Base-by-base conservation (phyloP, 1,140 invertebrate species). In the Protaetia brevitarsis region DNA sequence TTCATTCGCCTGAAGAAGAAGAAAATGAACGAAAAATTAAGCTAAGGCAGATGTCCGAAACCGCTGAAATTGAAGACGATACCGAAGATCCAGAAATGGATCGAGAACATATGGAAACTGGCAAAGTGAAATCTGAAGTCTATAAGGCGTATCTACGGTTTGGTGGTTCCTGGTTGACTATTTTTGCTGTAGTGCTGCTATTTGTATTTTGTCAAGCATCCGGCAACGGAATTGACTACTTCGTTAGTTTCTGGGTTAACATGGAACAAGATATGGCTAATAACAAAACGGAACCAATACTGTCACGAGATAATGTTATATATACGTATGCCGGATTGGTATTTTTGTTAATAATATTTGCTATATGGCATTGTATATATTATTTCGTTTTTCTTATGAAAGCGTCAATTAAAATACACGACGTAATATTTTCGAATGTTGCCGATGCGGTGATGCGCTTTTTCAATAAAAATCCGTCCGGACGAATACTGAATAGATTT, bases 221-320 rank as follows among this genome's bases (percentile, higher is more conserved):
- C 36, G 87, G 82, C 28, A 90, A 87, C 67, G 84, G 82, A 11
- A 83, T 82, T 4, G 89, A 91, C 71, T 88, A 87, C 73, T 87
- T 86, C 77, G 77, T 89, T 0, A 83, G 85, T 2, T 88, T 84
- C 69, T 91, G 88, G 76, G 76, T 78, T 6, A 77, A 77, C 68
- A 65, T 72, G 30, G 76, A 78, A 68, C 75, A 77, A 71, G 70
- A 74, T 56, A 67, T 64, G n/a, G 66, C 4, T 4, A 31, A 28
- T 4, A 21, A 51, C n/a, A 66, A 37, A 23, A 69, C 67, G 3
- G 30, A 65, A 8, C 36, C 62, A 10, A 27, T 71, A 41, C 70
- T 73, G 26, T 60, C 73, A 6, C 74, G 76, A 36, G 65, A 71
- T 1, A 16, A 67, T 31, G 73, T 80, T 13, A 75, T 82, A 19